Percentiles rank a stretch among this genome's conserved stretches.
These are phyloP conservation scores for Leuciscus idus DNA, from an alignment of 2,113 vertebrate species.

Conservation along the genomic window DNA sequence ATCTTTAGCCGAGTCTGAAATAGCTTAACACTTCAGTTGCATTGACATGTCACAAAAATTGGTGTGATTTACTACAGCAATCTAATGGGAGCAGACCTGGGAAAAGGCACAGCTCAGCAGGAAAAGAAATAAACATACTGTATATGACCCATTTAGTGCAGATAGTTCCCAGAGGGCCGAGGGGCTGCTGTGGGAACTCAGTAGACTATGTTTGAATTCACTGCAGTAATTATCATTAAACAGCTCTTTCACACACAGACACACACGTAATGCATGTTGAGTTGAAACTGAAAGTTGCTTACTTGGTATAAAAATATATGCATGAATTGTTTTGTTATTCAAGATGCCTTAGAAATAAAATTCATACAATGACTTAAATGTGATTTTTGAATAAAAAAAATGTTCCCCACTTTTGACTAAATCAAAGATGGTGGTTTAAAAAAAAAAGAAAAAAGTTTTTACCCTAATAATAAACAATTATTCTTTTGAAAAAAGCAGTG, in stretches of 20 bases:
- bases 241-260: neutral
- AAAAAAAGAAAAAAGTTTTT: too few relatives aligned
- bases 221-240: neutral
- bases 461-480: too few relatives aligned
- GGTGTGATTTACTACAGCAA: conserved; percentile 5
- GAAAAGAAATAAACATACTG: conserved; percentile 54
- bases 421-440: too few relatives aligned
- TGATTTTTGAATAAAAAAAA: neutral
- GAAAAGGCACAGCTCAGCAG: conserved; percentile 51
- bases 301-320: neutral
- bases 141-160: conserved; percentile 51
- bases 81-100: conserved; percentile 40
- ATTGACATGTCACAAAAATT: conserved; percentile 9
- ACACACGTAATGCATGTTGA: neutral
- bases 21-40: conserved; percentile 14
- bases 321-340: neutral
- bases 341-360: too few relatives aligned
- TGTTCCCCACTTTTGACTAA: too few relatives aligned
- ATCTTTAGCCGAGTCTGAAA: neutral
- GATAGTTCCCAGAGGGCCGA: conserved; percentile 49
- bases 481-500: too few relatives aligned
- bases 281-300: neutral
- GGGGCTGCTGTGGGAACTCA: conserved; percentile 42
- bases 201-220: neutral
- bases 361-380: too few relatives aligned